A percentile compares a stretch with the other conserved stretches of the same genome.
phyloP scores from a whole-genome alignment of 1,140 invertebrate genomes.

The Conopomorpha cramerella region DNA sequence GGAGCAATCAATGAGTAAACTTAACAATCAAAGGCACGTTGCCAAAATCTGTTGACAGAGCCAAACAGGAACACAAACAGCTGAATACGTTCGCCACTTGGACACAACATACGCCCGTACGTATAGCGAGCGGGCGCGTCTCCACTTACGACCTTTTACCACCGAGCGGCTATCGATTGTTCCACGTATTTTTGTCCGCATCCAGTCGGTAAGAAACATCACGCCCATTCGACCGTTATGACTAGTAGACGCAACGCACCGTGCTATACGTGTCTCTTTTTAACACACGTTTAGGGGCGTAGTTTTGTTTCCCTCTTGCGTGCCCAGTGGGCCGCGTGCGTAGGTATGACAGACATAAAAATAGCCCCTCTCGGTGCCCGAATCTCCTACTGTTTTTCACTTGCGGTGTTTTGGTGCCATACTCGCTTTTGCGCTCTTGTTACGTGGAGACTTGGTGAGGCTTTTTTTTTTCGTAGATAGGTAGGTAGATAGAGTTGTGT shows the following conservation, averaged over 20 bases:
- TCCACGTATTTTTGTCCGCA: constrained; percentile 56
- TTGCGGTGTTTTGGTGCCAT: constrained; percentile 43
- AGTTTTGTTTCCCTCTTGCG: constrained; percentile 24
- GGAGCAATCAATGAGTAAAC: no score
- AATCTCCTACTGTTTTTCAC: constrained; percentile 44
- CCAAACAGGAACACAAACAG: no score
- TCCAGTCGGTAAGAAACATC: constrained; percentile 56
- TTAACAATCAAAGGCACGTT: no score
- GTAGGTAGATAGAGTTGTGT: background rate
- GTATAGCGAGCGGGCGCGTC: background rate
- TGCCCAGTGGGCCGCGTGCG: constrained; percentile 49
- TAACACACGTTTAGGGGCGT: constrained; percentile 36
- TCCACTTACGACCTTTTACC: constrained; percentile 29
- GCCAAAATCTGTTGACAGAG: no score
- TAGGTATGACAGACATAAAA: constrained; percentile 53
- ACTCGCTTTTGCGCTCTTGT: constrained; percentile 4
- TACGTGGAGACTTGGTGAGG: background rate
- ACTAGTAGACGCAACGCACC: constrained; percentile 43
- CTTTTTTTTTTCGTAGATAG: background rate
- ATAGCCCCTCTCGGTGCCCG: constrained; percentile 55
- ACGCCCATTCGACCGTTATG: constrained; percentile 60
- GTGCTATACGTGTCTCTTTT: constrained; percentile 39
- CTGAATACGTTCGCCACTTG: no score
- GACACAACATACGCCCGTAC: no score
- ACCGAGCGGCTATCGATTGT: constrained; percentile 39